Evolutionary conservation across 2,113 vertebrate species (phyloP).

Genomic region (Eupsittula cactorum): DNA sequence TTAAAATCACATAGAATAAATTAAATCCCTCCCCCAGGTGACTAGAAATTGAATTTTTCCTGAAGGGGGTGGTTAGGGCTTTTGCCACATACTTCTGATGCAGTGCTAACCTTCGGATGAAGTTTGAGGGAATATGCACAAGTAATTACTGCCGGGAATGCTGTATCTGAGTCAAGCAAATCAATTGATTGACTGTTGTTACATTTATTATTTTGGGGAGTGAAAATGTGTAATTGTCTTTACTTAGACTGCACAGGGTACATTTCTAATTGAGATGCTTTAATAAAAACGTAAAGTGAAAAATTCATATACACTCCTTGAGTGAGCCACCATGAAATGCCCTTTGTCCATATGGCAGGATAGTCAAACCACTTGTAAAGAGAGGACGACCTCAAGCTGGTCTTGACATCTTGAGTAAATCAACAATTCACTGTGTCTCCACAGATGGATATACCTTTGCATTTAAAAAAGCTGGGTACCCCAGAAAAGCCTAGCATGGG

Average conservation of each 20-base stretch:
- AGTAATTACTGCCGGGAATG: background rate
- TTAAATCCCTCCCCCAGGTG: constrained; percentile 49
- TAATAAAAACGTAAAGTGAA: background rate
- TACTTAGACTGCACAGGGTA: background rate
- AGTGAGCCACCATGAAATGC: background rate
- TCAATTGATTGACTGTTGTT: background rate
- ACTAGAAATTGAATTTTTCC: constrained; percentile 49
- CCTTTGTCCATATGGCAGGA: background rate
- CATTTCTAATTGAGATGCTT: background rate
- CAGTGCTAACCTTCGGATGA: background rate
- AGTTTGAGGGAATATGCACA: background rate
- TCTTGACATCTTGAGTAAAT: background rate
- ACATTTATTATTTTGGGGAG: background rate
- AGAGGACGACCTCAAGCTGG: background rate
- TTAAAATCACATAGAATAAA: constrained; percentile 66
- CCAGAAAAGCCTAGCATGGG: background rate
- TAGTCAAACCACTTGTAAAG: background rate
- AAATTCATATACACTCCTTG: background rate
- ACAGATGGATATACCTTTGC: background rate
- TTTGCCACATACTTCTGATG: background rate
- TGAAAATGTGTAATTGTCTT: background rate
- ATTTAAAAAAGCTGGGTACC: background rate
- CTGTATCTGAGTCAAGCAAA: background rate
- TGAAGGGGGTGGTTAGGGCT: background rate
- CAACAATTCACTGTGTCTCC: background rate